phyloP scores from a whole-genome alignment of 2,113 vertebrate species.

The Rhipidura dahli region DNA sequence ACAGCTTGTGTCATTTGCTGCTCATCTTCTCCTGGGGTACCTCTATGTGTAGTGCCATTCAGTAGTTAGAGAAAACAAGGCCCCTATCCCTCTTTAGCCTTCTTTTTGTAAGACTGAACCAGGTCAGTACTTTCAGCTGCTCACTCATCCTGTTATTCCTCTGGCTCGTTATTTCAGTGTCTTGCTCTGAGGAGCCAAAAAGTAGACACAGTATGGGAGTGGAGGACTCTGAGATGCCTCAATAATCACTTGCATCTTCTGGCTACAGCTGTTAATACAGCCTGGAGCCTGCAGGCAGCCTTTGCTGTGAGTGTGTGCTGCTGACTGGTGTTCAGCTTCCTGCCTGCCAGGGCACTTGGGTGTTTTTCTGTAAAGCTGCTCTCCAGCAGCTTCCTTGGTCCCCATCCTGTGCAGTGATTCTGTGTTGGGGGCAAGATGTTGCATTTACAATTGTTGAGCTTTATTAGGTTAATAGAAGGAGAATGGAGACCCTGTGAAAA shows the following conservation, averaged over 20 bases:
- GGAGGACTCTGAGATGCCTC: not conserved
- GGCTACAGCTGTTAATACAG: not conserved
- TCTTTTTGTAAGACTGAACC: not conserved
- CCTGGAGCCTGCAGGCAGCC: fast-evolving
- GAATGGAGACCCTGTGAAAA: not conserved
- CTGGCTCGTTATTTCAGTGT: not conserved
- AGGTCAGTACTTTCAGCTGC: not conserved
- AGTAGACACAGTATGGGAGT: not conserved
- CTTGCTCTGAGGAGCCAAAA: not conserved
- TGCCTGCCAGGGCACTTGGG: not conserved
- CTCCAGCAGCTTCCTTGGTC: not conserved
- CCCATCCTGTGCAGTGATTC: not conserved
- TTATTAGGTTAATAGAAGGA: not conserved
- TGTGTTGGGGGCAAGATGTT: not conserved
- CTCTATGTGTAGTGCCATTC: not conserved
- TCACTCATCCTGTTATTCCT: not conserved
- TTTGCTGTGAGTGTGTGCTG: not conserved
- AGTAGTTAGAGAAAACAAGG: not conserved
- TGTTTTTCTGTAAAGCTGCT: not conserved
- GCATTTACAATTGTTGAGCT: not conserved
- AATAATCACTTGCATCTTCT: not conserved
- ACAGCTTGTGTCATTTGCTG: not conserved
- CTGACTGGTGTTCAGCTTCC: not conserved
- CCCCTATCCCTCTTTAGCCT: not conserved
- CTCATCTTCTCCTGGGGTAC: not conserved